Evolutionary conservation across 2,888 invertebrate genomes (phyloP).

Genomic region (Watsonalla binaria): DNA sequence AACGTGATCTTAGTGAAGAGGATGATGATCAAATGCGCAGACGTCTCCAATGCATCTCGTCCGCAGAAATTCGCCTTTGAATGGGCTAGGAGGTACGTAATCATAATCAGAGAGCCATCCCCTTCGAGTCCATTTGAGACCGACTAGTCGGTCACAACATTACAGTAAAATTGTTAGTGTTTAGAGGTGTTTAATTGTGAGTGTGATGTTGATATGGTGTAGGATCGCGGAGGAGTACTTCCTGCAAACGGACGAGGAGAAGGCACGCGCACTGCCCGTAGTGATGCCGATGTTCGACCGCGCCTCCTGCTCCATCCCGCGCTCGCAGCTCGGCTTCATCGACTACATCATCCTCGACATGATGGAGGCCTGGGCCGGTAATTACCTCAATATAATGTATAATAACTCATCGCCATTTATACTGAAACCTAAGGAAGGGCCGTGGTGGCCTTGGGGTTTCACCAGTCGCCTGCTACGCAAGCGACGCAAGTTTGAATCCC

Average conservation of each 20-base stretch:
- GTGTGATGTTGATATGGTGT: conserved; percentile 4
- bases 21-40: conserved; percentile 99
- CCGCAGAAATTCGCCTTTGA: conserved; percentile 90
- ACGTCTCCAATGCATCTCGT: conserved; percentile 97
- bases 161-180: too few species aligned
- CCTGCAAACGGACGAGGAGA: conserved; percentile 98
- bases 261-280: conserved; percentile 90
- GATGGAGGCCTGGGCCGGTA: conserved; percentile 98
- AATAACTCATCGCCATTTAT: too few species aligned
- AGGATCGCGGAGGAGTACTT: conserved; percentile 99
- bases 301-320: conserved; percentile 95
- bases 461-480: too few species aligned
- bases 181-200: too few species aligned
- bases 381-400: conserved; percentile 29
- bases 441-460: too few species aligned
- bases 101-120: not conserved
- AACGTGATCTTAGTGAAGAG: conserved; percentile 92
- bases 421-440: too few species aligned
- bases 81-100: conserved; percentile 87
- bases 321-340: conserved; percentile 98
- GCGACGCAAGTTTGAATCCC: too few species aligned
- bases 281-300: conserved; percentile 99
- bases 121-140: not conserved
- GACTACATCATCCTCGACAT: conserved; percentile 98
- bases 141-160: too few species aligned